Conservation (phyloP, 53 echinoderm and acorn worm genomes). For the Crossaster papposus region DNA sequence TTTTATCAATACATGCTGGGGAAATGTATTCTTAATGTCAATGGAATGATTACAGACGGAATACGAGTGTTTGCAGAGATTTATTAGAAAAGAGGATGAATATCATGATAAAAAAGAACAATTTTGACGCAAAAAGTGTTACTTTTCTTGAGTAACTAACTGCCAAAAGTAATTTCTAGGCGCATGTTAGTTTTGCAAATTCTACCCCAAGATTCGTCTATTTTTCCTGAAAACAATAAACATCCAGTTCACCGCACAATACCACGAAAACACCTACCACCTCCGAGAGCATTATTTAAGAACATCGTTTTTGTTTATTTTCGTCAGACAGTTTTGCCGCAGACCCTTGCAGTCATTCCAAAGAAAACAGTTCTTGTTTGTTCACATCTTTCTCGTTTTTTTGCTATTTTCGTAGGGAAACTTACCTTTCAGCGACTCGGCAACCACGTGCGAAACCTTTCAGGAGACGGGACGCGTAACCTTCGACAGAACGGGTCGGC, state of each 20-base stretch:
- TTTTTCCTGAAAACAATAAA: too few species aligned
- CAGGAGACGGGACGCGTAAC: neutral
- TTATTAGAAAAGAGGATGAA: neutral
- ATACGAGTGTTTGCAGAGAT: neutral
- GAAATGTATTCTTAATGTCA: neutral
- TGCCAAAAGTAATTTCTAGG: too few species aligned
- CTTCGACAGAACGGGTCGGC: neutral
- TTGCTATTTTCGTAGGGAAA: neutral
- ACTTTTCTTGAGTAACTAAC: too few species aligned
- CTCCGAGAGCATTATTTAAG: neutral
- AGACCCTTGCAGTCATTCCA: slow-evolving; percentile 17
- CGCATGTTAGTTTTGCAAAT: too few species aligned
- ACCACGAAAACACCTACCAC: neutral
- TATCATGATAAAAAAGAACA: neutral
- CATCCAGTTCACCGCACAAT: too few species aligned
- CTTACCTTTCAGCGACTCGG: slow-evolving; percentile 7
- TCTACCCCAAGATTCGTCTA: too few species aligned
- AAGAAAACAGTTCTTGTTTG: slow-evolving; percentile 34
- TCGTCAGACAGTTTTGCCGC: neutral
- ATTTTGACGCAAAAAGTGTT: too few species aligned
- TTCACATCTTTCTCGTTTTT: neutral
- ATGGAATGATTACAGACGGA: neutral
- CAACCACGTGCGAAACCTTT: neutral
- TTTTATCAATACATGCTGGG: neutral
- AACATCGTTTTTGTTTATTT: neutral